Evolutionary conservation across 2,113 vertebrate species (phyloP).

Genomic region (Paracyprichromis sp.): DNA sequence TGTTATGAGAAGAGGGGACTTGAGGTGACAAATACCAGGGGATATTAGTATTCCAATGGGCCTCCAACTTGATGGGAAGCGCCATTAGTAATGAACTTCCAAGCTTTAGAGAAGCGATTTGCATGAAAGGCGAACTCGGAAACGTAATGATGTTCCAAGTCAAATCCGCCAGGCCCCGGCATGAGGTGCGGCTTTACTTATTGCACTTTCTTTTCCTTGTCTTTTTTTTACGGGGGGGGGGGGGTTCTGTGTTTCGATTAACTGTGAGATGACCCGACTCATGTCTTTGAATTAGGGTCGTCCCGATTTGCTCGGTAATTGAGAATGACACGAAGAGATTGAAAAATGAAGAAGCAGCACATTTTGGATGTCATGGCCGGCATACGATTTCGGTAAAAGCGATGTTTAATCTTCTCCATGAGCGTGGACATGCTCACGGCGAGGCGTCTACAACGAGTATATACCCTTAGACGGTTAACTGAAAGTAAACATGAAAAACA

Average conservation of each 20-base stretch:
- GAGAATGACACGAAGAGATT: slow-evolving; percentile 18
- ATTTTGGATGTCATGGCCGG: neutral
- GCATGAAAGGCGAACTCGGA: slow-evolving; percentile 58
- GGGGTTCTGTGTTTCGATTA: slow-evolving; percentile 32
- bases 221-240: neutral
- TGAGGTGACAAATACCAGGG: slow-evolving; percentile 37
- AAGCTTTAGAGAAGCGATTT: slow-evolving; percentile 58
- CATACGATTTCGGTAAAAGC: neutral
- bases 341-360: neutral
- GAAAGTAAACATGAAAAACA: neutral
- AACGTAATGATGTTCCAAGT: slow-evolving; percentile 57
- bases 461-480: neutral
- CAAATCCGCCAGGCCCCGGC: slow-evolving; percentile 40
- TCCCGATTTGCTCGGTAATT: slow-evolving; percentile 30
- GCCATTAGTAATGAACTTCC: slow-evolving; percentile 68
- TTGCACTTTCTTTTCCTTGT: neutral
- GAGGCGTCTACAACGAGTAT: neutral
- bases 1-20: slow-evolving; percentile 34
- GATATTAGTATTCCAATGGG: slow-evolving; percentile 62
- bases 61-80: slow-evolving; percentile 55
- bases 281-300: slow-evolving; percentile 36
- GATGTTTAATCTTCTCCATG: neutral
- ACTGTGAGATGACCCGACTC: slow-evolving; percentile 15
- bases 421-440: neutral
- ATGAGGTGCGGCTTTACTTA: neutral